A percentile compares a stretch with the other conserved stretches of the same genome.
Evolutionary conservation across 2,888 invertebrate genomes (phyloP).

Genomic region (Brachyptera risi): DNA sequence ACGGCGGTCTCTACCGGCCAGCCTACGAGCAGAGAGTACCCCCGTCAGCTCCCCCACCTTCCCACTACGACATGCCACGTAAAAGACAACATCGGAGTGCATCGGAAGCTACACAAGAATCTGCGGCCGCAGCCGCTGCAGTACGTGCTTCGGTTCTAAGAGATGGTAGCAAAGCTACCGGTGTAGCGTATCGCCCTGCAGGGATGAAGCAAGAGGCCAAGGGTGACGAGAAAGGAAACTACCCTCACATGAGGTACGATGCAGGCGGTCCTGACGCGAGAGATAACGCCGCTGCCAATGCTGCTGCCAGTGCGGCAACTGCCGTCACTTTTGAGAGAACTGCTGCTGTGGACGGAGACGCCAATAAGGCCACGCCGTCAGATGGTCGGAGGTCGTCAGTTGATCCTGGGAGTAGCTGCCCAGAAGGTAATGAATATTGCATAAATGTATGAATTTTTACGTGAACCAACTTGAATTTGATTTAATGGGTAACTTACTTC

Average conservation of each 20-base stretch:
- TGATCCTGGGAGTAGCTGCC: slow-evolving; percentile 45
- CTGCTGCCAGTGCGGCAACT: slow-evolving; percentile 40
- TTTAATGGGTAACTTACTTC: too few relatives aligned
- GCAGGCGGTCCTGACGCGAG: slow-evolving; percentile 21
- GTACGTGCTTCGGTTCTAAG: slow-evolving; percentile 62
- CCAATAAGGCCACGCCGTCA: slow-evolving; percentile 33
- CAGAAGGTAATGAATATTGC: slow-evolving; percentile 54
- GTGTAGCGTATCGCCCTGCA: slow-evolving; percentile 42
- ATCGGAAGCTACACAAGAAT: slow-evolving; percentile 48
- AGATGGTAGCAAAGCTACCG: slow-evolving; percentile 47
- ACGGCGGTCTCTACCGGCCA: slow-evolving; percentile 42
- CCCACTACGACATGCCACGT: slow-evolving; percentile 39
- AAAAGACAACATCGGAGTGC: slow-evolving; percentile 56
- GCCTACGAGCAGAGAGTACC: slow-evolving; percentile 46
- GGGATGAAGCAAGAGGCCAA: slow-evolving; percentile 50
- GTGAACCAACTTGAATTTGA: too few relatives aligned
- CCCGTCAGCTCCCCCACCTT: slow-evolving; percentile 37
- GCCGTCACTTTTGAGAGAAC: slow-evolving; percentile 48
- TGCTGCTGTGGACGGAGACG: slow-evolving; percentile 39
- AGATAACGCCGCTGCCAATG: slow-evolving; percentile 24
- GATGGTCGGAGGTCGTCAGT: slow-evolving; percentile 35
- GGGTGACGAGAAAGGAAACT: slow-evolving; percentile 39
- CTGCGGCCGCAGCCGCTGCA: slow-evolving; percentile 48
- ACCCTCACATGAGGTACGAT: slow-evolving; percentile 26
- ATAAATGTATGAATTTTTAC: too few relatives aligned